These are phyloP conservation scores for Castor canadensis DNA, from an alignment of 2,113 vertebrate species.

Conservation along the genomic window DNA sequence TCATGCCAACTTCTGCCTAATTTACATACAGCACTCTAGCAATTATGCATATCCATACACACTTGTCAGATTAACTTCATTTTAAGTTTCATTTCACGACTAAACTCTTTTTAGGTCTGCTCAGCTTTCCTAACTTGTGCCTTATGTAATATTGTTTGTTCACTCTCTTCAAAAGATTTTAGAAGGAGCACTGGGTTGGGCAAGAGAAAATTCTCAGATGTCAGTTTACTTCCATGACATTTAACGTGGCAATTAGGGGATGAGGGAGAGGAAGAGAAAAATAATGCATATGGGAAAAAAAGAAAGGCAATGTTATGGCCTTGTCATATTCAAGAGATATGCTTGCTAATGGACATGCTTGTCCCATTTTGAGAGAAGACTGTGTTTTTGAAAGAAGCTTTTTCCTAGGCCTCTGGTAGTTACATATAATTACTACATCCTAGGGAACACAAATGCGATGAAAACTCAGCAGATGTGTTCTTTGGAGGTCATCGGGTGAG, in stretches of 20 bases:
- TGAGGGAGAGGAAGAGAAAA: not conserved
- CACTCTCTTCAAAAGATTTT: not conserved
- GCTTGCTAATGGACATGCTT: constrained; percentile 48
- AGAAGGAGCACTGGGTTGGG: not conserved
- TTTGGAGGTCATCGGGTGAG: constrained; percentile 48
- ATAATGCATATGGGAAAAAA: constrained; percentile 4
- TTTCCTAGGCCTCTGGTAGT: constrained; percentile 54
- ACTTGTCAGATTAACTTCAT: not conserved
- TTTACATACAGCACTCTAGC: not conserved
- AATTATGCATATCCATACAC: not conserved
- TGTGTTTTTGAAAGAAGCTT: constrained; percentile 55
- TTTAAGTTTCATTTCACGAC: constrained; percentile 17
- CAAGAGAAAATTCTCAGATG: constrained; percentile 27
- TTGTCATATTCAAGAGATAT: constrained; percentile 44
- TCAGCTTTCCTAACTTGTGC: not conserved
- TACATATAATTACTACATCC: constrained; percentile 57
- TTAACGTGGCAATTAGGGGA: constrained; percentile 42
- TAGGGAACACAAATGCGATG: constrained; percentile 42
- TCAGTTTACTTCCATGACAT: constrained; percentile 19
- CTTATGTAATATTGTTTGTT: constrained; percentile 27
- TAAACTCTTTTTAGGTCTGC: not conserved
- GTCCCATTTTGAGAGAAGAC: constrained; percentile 67
- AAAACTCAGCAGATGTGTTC: constrained; percentile 42
- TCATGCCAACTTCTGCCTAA: constrained; percentile 24
- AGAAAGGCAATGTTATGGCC: not conserved